Base-by-base conservation (phyloP, 1,140 invertebrate species). In the Papilio dardanus region DNA sequence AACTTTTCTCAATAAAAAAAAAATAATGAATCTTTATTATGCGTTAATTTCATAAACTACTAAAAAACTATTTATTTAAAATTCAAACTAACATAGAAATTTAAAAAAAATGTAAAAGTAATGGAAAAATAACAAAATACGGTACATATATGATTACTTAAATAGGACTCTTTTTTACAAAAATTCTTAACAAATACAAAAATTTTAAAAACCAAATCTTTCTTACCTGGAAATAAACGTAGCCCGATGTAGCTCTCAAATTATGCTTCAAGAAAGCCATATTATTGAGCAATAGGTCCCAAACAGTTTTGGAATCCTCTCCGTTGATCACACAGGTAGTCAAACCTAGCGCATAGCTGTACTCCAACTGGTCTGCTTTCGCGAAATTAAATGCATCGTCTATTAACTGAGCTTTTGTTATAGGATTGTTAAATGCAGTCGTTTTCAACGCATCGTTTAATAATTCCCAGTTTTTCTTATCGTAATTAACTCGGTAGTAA, bases 341-440 rank as follows among this genome's bases (percentile, higher is more conserved):
- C 3, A 96, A 87, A 5, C 94, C 91, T 14, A 97, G 92, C 0
- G 96, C 95, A 7, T 95, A 88, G 28, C 88, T 93, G 80, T 96
- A 96, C 79, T 94, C 87, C 1, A 96, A 77, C 14, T 94, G 85
- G 0, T 93, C 94, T 0, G 91, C 90, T 79, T 95, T 94, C 0
- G 96, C 96, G 58, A 98, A 91, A 85, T 96, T 96, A 83, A 98
- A 95, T 1, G 97, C 95, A 91, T 99, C 97, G 81, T 98, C 96
- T 10, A 99, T 94, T 0, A 98, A 86, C 82, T 97, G 96, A 0
- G 97, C 97, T 54, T 97, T 94, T 74, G 97, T 96, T 0, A 96
- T 91, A 0, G 95, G 90, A 0, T 94, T 81, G 6, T 78, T 81
- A 5, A 88, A 74, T 6, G 54, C 30, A 0, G 81, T 83, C 0